Evolutionary conservation across 1,140 invertebrate species (phyloP), one percentile per base, ranked within the genome.

Genomic region (Sitobion miscanthi): DNA sequence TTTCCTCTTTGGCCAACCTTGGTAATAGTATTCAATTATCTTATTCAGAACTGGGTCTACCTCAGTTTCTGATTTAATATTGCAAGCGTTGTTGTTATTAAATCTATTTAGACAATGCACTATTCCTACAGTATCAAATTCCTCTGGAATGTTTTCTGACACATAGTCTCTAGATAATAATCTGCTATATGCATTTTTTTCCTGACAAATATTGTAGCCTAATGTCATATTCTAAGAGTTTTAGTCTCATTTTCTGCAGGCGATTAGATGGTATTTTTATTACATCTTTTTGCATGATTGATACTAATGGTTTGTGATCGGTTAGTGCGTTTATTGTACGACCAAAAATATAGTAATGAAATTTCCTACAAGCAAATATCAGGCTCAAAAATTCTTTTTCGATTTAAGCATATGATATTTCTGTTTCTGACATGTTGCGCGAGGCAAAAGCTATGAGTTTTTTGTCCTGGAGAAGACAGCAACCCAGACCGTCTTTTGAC

Each of bases 381-480:
- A 90, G 8, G 11, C 30, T 62, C 0, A 90, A 30, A 23, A 90
- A 47, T 52, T 90, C 88, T 35, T 90, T 90, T 20, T 90, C 88
- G 35, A 90, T 90, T 90, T 90, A 49, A 2, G 47, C 94, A 93
- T 62, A 52, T 2, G 38, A 8, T 90, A 25, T 35, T n/a, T 90
- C 35, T 21, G 45, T 52, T 90, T 90, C 30, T n/a, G 42, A 25
- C 54, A 86, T 23, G 42, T 42, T 86, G 30, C 35, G 94, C 20
- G 94, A 95, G 23, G 94, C 35, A 94, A 94, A 94, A 93, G 94
- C 94, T 52, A 52, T 52, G 20, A 20, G 52, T 52, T 52, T 52
- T 52, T 52, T 52, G 20, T 52, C 5, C 52, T 94, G 94, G 54
- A 42, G 42, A 23, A 86, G 83, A 35, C 42, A 86, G 83, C 83